Evolutionary conservation across 92 coral and sea anemone species (phyloP), one percentile per base, ranked within the genome.

Genomic region (Bergia sp.): DNA sequence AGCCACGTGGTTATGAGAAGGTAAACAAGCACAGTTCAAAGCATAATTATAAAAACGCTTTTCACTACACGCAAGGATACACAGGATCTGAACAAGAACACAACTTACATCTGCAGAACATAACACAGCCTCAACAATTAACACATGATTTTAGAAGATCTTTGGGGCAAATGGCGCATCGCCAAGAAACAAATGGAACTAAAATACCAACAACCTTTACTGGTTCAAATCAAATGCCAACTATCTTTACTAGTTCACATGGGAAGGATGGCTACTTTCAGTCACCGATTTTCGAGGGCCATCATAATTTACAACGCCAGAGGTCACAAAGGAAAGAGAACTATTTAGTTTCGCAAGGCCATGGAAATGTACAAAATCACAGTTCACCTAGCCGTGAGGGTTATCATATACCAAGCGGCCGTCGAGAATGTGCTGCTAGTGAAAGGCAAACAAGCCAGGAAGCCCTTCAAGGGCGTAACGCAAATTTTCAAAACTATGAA

Each of bases 31-130:
- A 71, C 38, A 71, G 72, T 64, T 12, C 16, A 37, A 39, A 7
- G 18, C 87, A 71, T 1, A 66, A 29, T 1, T 50, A 71, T 37
- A 45, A 43, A 47, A 84, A 58, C 36, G 87, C 87, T 37, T 67
- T 84, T 72, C 87, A 69, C 36, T 73, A 71, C 37, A 37, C 79
- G 29, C 78, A 69, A 84, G 79, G 78, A 12, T 13, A 84, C 79
- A 38, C 65, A 16, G 65, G 58, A 0, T 49, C 75, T 36, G 61
- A 45, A 3, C 78, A 44, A 37, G 79, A 84, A 29, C 79, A 69
- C 78, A 84, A 37, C 65, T 36, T 16, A 12, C n/a, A 84, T 15
- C 21, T 15, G 41, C 65, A 49, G 57, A 73, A 71, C 75, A 53
- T 47, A 36, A 41, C 15, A 1, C 86, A 82, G 13, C 29, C 50